Conservation (phyloP, 2,797 vertebrate genomes). For the Girardinus metallicus region DNA sequence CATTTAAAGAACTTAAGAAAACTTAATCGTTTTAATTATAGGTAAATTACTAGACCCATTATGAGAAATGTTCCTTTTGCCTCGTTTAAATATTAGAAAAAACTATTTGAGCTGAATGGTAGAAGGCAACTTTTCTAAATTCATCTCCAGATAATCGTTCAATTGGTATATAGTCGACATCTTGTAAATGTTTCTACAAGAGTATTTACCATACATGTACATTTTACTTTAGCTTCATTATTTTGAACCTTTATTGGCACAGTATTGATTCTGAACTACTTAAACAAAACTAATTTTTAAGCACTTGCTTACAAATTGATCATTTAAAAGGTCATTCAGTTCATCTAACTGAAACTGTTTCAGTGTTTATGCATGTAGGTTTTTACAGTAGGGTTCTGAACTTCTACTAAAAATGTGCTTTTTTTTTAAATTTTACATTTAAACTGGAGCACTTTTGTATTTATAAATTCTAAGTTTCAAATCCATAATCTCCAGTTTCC, state of each 20-base stretch:
- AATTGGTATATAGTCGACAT: too few species aligned
- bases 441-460: neutral
- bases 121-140: too few species aligned
- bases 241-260: too few species aligned
- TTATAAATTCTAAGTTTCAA: neutral
- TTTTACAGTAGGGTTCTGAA: neutral
- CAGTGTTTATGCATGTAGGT: too few species aligned
- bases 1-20: neutral
- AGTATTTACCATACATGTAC: too few species aligned
- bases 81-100: neutral
- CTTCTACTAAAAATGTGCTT: neutral
- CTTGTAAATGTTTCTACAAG: too few species aligned
- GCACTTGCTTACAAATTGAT: neutral
- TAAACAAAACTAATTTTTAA: neutral
- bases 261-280: too few species aligned
- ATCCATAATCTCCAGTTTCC: neutral
- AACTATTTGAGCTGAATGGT: too few species aligned
- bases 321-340: neutral
- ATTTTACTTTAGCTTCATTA: too few species aligned
- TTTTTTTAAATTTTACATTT: neutral
- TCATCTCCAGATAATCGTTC: too few species aligned
- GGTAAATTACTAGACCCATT: neutral
- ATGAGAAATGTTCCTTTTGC: neutral
- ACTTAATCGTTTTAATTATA: neutral
- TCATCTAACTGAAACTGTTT: neutral